phyloP scores from a whole-genome alignment of 2,113 vertebrate genomes.

The Cyanoliseus patagonus region DNA sequence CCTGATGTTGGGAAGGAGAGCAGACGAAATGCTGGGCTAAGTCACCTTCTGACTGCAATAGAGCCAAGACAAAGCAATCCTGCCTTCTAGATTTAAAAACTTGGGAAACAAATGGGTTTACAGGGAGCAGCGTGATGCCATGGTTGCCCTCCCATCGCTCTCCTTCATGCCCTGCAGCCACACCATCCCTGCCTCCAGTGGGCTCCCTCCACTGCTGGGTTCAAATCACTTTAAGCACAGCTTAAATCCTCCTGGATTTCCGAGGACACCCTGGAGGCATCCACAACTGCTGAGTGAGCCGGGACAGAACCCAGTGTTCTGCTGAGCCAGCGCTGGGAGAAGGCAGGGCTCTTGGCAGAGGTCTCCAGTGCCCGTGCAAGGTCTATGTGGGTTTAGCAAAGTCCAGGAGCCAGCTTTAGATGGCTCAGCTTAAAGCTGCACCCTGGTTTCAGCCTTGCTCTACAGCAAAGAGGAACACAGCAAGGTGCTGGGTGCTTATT shows the following conservation, averaged over 20 bases:
- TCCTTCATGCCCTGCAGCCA: not conserved
- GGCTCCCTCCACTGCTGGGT: not conserved
- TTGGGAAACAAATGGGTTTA: not conserved
- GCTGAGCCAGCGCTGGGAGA: not conserved
- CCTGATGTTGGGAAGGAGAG: not conserved
- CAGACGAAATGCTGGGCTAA: not conserved
- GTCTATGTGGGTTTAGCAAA: not conserved
- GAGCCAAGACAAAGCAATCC: not conserved
- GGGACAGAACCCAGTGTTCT: not conserved
- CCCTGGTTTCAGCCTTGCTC: not conserved
- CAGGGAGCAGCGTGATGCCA: not conserved
- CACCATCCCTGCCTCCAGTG: not conserved
- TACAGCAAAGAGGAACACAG: accelerated
- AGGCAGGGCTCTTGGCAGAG: not conserved
- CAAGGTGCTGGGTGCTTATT: not conserved
- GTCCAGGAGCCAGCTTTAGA: not conserved
- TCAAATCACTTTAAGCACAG: not conserved
- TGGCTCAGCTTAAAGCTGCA: not conserved
- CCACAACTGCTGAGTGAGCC: accelerated
- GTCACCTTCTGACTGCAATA: not conserved
- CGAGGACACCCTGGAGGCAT: not conserved
- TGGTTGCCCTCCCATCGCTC: not conserved
- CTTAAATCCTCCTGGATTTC: not conserved
- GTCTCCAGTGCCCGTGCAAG: accelerated
- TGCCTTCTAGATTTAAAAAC: not conserved